A percentile compares a stretch with the other conserved stretches of the same genome.
phyloP scores from a whole-genome alignment of 2,797 vertebrate species.

The Vireo griseus region DNA sequence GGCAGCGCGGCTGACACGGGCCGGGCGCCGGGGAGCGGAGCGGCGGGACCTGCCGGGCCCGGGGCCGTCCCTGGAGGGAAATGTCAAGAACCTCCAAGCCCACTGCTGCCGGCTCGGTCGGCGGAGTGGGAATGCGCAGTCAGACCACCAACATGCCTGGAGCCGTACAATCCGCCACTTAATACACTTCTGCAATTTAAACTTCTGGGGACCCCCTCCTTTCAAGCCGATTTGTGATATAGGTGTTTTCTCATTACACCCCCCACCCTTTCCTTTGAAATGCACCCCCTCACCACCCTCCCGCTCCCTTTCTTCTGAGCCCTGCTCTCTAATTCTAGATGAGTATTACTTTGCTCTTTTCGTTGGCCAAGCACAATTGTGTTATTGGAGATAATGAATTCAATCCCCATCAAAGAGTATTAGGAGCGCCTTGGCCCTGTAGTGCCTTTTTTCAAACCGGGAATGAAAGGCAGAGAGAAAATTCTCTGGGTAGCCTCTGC shows the following conservation, averaged over 20 bases:
- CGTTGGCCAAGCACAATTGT: conserved; percentile 91
- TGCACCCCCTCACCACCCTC: conserved; percentile 38
- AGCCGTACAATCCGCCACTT: conserved; percentile 72
- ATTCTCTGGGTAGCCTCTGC: conserved; percentile 80
- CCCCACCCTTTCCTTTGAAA: conserved; percentile 72
- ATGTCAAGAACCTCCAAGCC: not conserved
- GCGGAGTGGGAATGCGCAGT: not conserved
- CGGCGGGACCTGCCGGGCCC: not conserved
- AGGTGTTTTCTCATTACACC: conserved; percentile 71
- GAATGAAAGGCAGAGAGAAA: conserved; percentile 88
- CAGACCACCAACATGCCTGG: conserved; percentile 79
- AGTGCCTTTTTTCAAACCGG: conserved; percentile 78
- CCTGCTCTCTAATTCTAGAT: conserved; percentile 77
- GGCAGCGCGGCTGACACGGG: not conserved
- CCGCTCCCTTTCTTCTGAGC: conserved; percentile 67
- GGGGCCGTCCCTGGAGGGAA: not conserved
- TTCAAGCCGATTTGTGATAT: conserved; percentile 75
- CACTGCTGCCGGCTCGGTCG: not conserved
- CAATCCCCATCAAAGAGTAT: conserved; percentile 98
- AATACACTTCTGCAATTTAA: conserved; percentile 82
- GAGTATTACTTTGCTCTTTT: conserved; percentile 96
- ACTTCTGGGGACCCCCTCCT: conserved; percentile 75
- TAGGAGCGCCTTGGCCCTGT: conserved; percentile 86
- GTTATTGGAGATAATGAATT: conserved; percentile 99
- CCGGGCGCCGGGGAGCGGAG: not conserved